Evolutionary conservation across 2,797 vertebrate species (phyloP), one percentile per base, ranked within the genome.

Genomic region (Phoebastria nigripes): DNA sequence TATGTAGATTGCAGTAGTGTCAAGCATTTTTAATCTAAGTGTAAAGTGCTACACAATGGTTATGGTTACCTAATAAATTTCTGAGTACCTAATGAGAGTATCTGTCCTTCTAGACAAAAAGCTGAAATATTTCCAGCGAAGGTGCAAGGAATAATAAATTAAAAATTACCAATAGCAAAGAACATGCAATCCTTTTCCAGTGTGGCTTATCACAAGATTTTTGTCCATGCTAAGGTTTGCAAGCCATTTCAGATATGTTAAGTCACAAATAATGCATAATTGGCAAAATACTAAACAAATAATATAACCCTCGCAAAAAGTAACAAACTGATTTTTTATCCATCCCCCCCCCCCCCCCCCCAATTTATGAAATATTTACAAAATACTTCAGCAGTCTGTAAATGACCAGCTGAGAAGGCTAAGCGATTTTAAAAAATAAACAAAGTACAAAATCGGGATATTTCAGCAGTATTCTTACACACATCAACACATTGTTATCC

Each of bases 331-430:
- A 12, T 29, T 47, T 67, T 39, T 73, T 31, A 44, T 19, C 44
- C 24, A 65, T 19, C 14, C 14, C 16, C 4, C 2, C 4, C 6
- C 9, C 10, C 4, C 7, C 1, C 3, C 8, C 8, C 12, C 4
- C 8, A 28, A 8, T 31, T 80, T 49, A 62, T 35, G 33, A 79
- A 87, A 61, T 20, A 26, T 41, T 58, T 26, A 46, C 46, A 87
- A 74, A 79, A 59, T 49, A 59, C n/a, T 65, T 70, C 41, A 46
- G 28, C 41, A 74, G 15, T 49, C 41, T 46, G 7, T 79, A 70
- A 82, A 49, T 33, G 6, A 66, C n/a, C 7, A 47, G 6, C 28
- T 84, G 65, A 84, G 54, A 74, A 74, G 9, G 21, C 12, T 28
- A 31, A 52, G 12, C 2, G 6, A 51, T 31, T 52, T 62, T 67